Evolutionary conservation across 2,797 vertebrate species (phyloP), one percentile per base, ranked within the genome.

Genomic region (Arrhamphus sclerolepis): DNA sequence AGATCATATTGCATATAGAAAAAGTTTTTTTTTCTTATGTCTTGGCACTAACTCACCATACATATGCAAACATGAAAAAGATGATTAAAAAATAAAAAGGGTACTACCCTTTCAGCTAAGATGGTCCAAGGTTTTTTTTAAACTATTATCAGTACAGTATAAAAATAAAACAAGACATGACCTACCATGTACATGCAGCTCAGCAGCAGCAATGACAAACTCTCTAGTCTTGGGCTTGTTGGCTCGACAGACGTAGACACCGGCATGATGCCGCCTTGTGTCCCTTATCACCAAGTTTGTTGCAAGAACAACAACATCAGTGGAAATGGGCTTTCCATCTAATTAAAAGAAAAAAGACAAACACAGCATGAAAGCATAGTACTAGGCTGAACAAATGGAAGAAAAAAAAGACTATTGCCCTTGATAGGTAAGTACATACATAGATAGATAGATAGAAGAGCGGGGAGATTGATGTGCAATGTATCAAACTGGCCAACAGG

Each of bases 191-290:
- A 99, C 94, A 2, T 88, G 94, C 64, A 99, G 94, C 87, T 97
- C 95, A 0, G 97, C 97, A 0, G 94, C 92, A 0, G 95, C 95
- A 0, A 89, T 94, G 56, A 95, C 93, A 9, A 97, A 99, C 82
- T 98, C 94, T 62, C 95, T 94, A 28, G 96, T 98, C 64, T 89
- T 96, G 65, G 96, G 96, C 78, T 95, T 97, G 91, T 98, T 98
- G 75, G 96, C 97, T 2, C 96, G 92, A 82, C 98, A 99, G 64
- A 98, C 94, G 0, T 99, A 99, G 43, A 97, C 78, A 11, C 97
- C 98, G 0, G 94, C 92, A 71, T 99, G 97, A 72, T 94, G 92
- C 63, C 93, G 93, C 71, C 95, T 94, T 0, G 94, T 94, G 64
- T 93, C 91, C 70, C 92, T 89, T 79, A 99, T 97, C 50, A 98